phyloP scores from a whole-genome alignment of 2,888 invertebrate genomes.

The Tetheella fluctuosa region DNA sequence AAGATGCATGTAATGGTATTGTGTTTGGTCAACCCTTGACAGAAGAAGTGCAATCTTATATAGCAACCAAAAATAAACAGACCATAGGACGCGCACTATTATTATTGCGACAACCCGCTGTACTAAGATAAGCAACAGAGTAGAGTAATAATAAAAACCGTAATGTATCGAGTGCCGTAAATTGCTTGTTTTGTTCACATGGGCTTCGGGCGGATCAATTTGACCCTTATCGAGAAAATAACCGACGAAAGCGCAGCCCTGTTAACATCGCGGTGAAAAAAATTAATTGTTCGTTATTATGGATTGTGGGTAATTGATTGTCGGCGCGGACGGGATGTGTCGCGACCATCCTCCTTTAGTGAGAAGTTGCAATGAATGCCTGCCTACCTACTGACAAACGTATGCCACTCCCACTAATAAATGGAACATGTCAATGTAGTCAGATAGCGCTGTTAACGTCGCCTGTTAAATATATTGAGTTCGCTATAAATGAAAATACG shows the following conservation, averaged over 20 bases:
- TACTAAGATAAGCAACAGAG: conserved; percentile 63
- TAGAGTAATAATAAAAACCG: conserved; percentile 68
- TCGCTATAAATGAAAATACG: not conserved
- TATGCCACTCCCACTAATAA: conserved; percentile 36
- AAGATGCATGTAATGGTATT: conserved; percentile 14
- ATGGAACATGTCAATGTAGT: conserved; percentile 46
- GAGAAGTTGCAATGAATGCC: conserved; percentile 36
- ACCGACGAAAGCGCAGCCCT: conserved; percentile 73
- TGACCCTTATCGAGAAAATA: conserved; percentile 80
- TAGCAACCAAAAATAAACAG: conserved; percentile 31
- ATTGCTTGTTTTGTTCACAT: conserved; percentile 74
- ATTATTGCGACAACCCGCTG: conserved; percentile 52
- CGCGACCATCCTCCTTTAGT: conserved; percentile 48
- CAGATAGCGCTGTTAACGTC: conserved; percentile 45
- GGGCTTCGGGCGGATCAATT: conserved; percentile 75
- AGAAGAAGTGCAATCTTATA: conserved; percentile 16
- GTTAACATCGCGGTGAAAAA: conserved; percentile 69
- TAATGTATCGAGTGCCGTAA: conserved; percentile 69
- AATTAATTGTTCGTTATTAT: conserved; percentile 78
- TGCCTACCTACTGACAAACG: not conserved
- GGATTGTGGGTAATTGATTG: conserved; percentile 76
- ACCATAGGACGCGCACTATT: conserved; percentile 41
- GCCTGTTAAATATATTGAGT: not conserved
- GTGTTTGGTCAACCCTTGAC: conserved; percentile 20
- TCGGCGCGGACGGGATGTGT: conserved; percentile 58